Evolutionary conservation across 2,113 vertebrate species (phyloP).

Genomic region (Cyprinodon brontotheroides): DNA sequence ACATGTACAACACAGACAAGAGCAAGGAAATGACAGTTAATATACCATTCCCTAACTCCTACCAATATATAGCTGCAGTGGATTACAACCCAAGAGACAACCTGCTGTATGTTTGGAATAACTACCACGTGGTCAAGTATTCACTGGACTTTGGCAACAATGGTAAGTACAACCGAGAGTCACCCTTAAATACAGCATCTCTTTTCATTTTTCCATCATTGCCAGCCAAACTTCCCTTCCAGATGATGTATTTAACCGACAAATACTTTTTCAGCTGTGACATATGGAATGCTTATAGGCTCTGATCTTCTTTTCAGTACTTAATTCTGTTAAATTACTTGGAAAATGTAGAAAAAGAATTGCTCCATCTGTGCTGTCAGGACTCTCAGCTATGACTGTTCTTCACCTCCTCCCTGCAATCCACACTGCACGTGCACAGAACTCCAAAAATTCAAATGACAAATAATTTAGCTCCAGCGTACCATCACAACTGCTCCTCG

Average conservation of each 20-base stretch:
- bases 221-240: not conserved
- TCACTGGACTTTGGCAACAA: conserved; percentile 95
- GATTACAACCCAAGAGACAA: conserved; percentile 99
- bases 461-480: not conserved
- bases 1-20: conserved; percentile 96
- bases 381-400: conserved; percentile 41
- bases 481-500: conserved; percentile 10
- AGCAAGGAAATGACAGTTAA: conserved; percentile 90
- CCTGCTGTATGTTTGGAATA: conserved; percentile 99
- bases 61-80: conserved; percentile 98
- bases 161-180: conserved; percentile 63
- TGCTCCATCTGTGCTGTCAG: conserved; percentile 59
- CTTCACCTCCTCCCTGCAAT: conserved; percentile 8
- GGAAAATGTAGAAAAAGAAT: conserved; percentile 39
- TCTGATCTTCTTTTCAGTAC: conserved; percentile 43
- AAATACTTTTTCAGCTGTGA: conserved; percentile 30
- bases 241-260: conserved; percentile 6
- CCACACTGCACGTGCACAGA: conserved; percentile 22
- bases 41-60: conserved; percentile 96
- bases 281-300: conserved; percentile 56
- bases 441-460: conserved; percentile 6
- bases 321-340: conserved; percentile 53
- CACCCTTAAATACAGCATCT: not conserved
- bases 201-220: not conserved
- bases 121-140: conserved; percentile 97